Evolutionary conservation across 2,113 vertebrate species (phyloP).

Genomic region (Hiodon alosoides): DNA sequence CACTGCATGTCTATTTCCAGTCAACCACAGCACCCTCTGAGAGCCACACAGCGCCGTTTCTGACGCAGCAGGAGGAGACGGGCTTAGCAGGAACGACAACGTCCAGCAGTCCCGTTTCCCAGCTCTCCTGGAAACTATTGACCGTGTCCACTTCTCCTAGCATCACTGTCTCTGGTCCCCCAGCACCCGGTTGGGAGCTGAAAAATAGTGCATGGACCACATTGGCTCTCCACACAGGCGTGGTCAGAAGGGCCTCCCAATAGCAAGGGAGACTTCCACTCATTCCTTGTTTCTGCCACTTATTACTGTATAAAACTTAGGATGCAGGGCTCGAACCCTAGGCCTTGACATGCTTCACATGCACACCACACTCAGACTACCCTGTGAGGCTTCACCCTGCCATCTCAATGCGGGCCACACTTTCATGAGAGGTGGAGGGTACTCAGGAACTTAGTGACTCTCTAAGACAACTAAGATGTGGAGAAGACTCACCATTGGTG

Average conservation of each 20-base stretch:
- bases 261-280: too few relatives aligned
- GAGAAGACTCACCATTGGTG: not conserved
- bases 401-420: too few relatives aligned
- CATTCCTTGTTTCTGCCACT: too few relatives aligned
- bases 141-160: constrained; percentile 21
- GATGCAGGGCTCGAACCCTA: constrained; percentile 15
- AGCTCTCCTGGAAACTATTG: constrained; percentile 32
- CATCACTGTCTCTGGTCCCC: not conserved
- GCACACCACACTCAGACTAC: too few relatives aligned
- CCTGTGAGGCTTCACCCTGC: too few relatives aligned
- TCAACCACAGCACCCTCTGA: too few relatives aligned
- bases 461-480: not conserved
- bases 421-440: too few relatives aligned
- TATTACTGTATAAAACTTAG: constrained; percentile 13
- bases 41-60: not conserved
- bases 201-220: not conserved
- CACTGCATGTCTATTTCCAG: too few relatives aligned
- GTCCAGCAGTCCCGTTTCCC: constrained; percentile 39
- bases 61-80: constrained; percentile 30
- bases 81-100: constrained; percentile 36
- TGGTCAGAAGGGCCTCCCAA: too few relatives aligned
- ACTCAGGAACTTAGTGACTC: too few relatives aligned
- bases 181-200: not conserved
- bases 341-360: not conserved
- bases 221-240: not conserved